A percentile compares a stretch with the other conserved stretches of the same genome.
phyloP scores from a whole-genome alignment of 2,113 vertebrate species.

The Oenanthe melanoleuca region DNA sequence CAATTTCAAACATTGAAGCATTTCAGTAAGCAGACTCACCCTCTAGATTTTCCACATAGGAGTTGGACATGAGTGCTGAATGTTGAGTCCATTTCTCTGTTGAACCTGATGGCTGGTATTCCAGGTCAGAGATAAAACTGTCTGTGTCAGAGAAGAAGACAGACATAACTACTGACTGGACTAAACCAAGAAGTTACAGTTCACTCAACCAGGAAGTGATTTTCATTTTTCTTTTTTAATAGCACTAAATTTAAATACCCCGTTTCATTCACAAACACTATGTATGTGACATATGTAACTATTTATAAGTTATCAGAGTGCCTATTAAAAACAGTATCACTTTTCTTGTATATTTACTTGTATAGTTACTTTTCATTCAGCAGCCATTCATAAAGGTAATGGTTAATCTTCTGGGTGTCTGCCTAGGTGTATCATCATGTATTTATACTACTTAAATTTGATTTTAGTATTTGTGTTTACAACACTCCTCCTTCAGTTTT shows the following conservation, averaged over 20 bases:
- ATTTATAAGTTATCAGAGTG: conserved; percentile 11
- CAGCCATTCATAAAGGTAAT: neutral
- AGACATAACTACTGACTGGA: conserved; percentile 82
- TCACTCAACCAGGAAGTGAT: conserved; percentile 68
- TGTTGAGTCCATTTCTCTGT: conserved; percentile 82
- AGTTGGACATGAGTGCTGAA: conserved; percentile 79
- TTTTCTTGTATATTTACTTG: neutral
- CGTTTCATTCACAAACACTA: conserved; percentile 11
- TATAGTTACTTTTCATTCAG: neutral
- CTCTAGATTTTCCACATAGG: conserved; percentile 83
- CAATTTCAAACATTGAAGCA: conserved; percentile 72
- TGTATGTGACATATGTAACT: conserved; percentile 17
- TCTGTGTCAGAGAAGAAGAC: conserved; percentile 85
- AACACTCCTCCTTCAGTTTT: neutral
- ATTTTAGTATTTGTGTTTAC: neutral
- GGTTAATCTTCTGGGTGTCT: neutral
- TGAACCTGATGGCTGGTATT: conserved; percentile 82
- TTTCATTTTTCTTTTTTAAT: conserved; percentile 40
- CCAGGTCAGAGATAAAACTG: conserved; percentile 82
- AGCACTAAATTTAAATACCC: conserved; percentile 40
- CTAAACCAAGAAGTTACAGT: conserved; percentile 76
- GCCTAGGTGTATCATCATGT: neutral
- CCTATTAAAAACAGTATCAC: neutral
- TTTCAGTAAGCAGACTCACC: conserved; percentile 79
- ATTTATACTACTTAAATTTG: neutral